Evolutionary conservation across 2,113 vertebrate species (phyloP).

Genomic region (Scophthalmus maximus): DNA sequence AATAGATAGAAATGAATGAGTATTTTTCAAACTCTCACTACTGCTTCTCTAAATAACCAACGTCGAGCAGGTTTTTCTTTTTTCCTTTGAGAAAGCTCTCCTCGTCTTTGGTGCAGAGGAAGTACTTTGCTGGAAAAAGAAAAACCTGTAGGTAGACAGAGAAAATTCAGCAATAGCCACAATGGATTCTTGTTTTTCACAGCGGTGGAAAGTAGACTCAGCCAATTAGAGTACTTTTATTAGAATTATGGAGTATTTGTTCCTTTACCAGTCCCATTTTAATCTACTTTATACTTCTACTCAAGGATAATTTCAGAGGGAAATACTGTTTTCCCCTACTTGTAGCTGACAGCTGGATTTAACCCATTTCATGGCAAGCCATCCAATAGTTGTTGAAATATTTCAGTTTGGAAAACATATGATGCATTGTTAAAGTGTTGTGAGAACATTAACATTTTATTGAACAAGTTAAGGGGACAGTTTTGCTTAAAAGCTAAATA

Average conservation of each 20-base stretch:
- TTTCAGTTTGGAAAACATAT: not conserved
- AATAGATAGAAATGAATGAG: slow-evolving; percentile 14
- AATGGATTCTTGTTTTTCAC: not conserved
- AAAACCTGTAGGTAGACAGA: not conserved
- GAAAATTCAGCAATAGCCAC: not conserved
- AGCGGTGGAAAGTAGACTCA: not conserved
- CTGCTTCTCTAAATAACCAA: not conserved
- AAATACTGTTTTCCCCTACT: not conserved
- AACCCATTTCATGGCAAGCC: too few species aligned
- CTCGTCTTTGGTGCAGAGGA: not conserved
- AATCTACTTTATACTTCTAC: not conserved
- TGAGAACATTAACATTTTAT: not conserved
- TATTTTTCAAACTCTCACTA: not conserved
- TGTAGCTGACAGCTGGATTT: not conserved
- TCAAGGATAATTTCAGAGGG: not conserved
- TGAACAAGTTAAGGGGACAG: too few species aligned
- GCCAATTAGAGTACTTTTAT: not conserved
- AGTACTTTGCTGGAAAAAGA: not conserved
- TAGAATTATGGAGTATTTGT: not conserved
- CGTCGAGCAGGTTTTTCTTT: not conserved
- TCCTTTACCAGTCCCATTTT: not conserved
- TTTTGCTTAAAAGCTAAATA: not conserved
- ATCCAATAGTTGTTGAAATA: not conserved
- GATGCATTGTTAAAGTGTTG: not conserved
- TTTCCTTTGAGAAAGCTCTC: not conserved